Evolutionary conservation across 2,113 vertebrate genomes (phyloP).

Genomic region (Atherinomorus stipes): DNA sequence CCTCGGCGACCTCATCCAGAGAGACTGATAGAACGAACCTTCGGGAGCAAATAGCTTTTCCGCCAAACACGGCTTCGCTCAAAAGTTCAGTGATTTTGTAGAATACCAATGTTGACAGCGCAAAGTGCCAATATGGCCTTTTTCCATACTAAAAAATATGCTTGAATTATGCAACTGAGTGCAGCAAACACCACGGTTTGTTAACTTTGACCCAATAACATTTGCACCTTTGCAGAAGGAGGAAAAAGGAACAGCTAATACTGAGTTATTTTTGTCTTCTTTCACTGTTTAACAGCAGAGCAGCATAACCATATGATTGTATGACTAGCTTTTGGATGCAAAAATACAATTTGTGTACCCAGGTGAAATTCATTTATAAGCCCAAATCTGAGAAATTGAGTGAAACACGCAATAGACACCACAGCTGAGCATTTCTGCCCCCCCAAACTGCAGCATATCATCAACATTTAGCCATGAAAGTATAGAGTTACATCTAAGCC

Average conservation of each 20-base stretch:
- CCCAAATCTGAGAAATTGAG: neutral
- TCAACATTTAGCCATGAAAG: neutral
- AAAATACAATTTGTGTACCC: too few species aligned
- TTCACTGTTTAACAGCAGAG: neutral
- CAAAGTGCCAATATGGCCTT: slow-evolving; percentile 19
- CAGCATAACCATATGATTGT: neutral
- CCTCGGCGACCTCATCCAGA: slow-evolving; percentile 52
- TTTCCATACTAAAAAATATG: neutral
- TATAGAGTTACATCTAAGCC: neutral
- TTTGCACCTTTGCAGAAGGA: neutral
- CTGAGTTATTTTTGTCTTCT: neutral
- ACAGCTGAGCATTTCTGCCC: neutral
- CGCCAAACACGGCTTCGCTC: slow-evolving; percentile 32
- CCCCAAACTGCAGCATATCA: neutral
- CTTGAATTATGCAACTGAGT: neutral
- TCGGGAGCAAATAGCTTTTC: slow-evolving; percentile 30
- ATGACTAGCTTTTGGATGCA: neutral
- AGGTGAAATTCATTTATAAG: neutral
- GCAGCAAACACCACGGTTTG: slow-evolving; percentile 1
- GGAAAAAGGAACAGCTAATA: neutral
- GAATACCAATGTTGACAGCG: slow-evolving; percentile 37
- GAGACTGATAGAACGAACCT: slow-evolving; percentile 21
- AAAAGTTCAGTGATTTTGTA: slow-evolving; percentile 28
- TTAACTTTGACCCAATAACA: slow-evolving; percentile 4
- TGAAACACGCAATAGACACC: neutral